Evolutionary conservation across 92 coral and sea anemone genomes (phyloP).

Genomic region (Palythoa caribaeorum): DNA sequence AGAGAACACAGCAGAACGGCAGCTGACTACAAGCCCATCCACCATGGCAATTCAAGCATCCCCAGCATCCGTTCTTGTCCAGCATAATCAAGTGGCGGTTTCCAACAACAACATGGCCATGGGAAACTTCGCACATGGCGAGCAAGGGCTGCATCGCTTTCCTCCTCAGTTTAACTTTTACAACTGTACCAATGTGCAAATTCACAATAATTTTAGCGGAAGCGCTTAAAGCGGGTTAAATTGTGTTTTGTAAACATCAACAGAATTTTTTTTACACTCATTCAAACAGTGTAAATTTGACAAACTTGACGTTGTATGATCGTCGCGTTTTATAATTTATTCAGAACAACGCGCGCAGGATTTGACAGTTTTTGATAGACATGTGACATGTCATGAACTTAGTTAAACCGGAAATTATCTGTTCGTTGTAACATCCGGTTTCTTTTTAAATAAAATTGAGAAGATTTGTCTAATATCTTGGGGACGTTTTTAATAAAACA

Average conservation of each 20-base stretch:
- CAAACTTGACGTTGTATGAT: neutral
- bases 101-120: no score
- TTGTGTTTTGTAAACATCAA: conserved; percentile 6
- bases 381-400: no score
- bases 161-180: neutral
- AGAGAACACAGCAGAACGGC: conserved; percentile 44
- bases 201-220: neutral
- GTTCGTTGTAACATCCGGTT: no score
- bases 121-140: neutral
- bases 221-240: neutral
- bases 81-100: conserved; percentile 46
- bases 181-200: neutral
- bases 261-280: neutral
- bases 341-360: neutral
- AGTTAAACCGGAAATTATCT: no score
- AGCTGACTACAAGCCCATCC: conserved; percentile 47
- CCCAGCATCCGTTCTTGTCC: conserved; percentile 44
- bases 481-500: no score
- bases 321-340: neutral
- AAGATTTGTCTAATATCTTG: no score
- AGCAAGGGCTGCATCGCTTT: neutral
- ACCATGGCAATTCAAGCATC: conserved; percentile 43
- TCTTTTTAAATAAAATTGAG: no score
- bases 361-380: neutral
- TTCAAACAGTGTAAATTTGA: conserved; percentile 47